Percentiles rank a stretch among this genome's conserved stretches.
These are phyloP conservation scores for Ptilorrhoa leucosticta DNA, from an alignment of 2,113 vertebrate species.

Conservation along the genomic window DNA sequence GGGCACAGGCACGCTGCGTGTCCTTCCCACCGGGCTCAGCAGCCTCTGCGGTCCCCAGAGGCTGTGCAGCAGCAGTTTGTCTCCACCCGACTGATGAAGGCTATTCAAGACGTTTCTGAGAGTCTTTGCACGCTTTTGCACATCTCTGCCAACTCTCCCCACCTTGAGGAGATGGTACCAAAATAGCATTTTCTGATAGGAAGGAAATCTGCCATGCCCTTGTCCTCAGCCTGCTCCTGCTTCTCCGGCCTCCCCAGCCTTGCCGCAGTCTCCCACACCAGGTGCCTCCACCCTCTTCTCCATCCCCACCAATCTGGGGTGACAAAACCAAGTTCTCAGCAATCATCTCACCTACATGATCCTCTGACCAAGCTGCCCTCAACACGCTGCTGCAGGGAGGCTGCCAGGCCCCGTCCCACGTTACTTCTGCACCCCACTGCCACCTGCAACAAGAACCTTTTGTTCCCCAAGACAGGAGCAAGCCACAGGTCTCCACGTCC, in stretches of 20 bases:
- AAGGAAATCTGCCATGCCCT: neutral
- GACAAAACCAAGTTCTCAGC: neutral
- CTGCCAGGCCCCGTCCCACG: neutral
- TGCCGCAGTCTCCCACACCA: neutral
- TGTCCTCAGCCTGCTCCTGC: neutral
- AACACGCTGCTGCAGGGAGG: neutral
- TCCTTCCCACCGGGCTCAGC: accelerated
- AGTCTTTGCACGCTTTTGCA: neutral
- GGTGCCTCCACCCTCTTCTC: neutral
- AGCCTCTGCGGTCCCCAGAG: neutral
- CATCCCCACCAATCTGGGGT: neutral
- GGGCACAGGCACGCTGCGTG: accelerated
- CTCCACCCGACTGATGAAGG: accelerated
- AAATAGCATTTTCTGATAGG: neutral
- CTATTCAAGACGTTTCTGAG: neutral
- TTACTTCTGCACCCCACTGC: neutral
- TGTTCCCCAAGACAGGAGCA: neutral
- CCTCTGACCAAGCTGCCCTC: accelerated
- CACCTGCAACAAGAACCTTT: neutral
- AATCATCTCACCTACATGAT: neutral
- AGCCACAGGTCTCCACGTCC: neutral
- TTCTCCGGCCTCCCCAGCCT: neutral
- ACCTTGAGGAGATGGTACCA: neutral
- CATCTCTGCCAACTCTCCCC: neutral
- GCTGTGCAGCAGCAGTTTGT: accelerated